These are phyloP conservation scores for Adelges cooleyi DNA, from an alignment of 1,140 invertebrate genomes.

Conservation along the genomic window DNA sequence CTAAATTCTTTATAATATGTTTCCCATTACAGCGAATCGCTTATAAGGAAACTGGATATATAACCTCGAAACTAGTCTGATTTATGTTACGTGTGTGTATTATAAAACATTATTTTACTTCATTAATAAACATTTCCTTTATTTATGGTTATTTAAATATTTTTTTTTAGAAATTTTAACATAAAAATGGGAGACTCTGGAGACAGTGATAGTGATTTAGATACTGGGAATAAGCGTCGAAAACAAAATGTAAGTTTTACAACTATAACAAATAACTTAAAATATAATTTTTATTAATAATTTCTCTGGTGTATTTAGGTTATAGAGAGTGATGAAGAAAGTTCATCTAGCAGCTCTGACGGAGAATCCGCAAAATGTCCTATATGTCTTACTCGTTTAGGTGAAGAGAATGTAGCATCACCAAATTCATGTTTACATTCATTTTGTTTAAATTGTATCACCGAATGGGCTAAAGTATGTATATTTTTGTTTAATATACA, in stretches of 20 bases:
- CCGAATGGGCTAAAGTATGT: slow-evolving; percentile 72
- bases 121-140: too few species aligned
- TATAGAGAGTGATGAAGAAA: slow-evolving; percentile 21
- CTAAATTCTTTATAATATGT: too few species aligned
- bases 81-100: too few species aligned
- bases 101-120: too few species aligned
- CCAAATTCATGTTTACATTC: slow-evolving; percentile 78
- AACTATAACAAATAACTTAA: too few species aligned
- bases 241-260: neutral
- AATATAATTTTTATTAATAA: neutral
- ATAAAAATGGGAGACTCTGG: slow-evolving; percentile 13
- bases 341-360: slow-evolving; percentile 41
- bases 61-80: too few species aligned
- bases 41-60: too few species aligned
- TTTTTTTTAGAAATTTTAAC: neutral
- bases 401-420: slow-evolving; percentile 63
- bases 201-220: slow-evolving; percentile 9
- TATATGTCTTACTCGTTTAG: slow-evolving; percentile 63
- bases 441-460: slow-evolving; percentile 79
- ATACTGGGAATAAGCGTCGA: neutral
- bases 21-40: too few species aligned
- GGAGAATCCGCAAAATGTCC: slow-evolving; percentile 71
- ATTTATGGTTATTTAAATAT: too few species aligned
- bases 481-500: too few species aligned
- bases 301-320: neutral